Evolutionary conservation across 1,140 invertebrate genomes (phyloP).

Genomic region (Liolophura sinensis): DNA sequence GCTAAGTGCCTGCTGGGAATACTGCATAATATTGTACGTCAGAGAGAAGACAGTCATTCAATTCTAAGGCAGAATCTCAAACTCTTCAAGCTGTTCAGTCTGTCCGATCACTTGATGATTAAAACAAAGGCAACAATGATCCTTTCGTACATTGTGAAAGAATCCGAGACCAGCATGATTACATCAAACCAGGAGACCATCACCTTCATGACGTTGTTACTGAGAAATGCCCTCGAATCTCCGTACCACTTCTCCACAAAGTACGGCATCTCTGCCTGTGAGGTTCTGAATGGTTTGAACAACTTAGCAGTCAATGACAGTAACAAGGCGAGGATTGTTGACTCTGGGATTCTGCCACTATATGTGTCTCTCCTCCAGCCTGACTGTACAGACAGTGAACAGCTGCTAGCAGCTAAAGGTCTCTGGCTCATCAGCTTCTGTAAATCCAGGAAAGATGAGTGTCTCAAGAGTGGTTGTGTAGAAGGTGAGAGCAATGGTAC

Average conservation of each 20-base stretch:
- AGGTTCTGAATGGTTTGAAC: slow-evolving; percentile 42
- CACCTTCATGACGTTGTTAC: slow-evolving; percentile 36
- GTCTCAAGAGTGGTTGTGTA: slow-evolving; percentile 10
- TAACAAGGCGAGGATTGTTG: slow-evolving; percentile 43
- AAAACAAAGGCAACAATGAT: slow-evolving; percentile 42
- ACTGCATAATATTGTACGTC: slow-evolving; percentile 31
- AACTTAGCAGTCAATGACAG: slow-evolving; percentile 45
- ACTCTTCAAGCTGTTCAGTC: slow-evolving; percentile 24
- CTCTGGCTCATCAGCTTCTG: slow-evolving; percentile 38
- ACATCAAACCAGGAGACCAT: slow-evolving; percentile 35
- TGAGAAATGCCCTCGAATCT: slow-evolving; percentile 33
- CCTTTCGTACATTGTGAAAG: slow-evolving; percentile 40
- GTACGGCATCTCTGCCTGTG: slow-evolving; percentile 42
- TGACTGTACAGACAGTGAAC: slow-evolving; percentile 25
- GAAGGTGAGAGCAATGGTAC: slow-evolving; percentile 8
- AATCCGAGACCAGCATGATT: slow-evolving; percentile 39
- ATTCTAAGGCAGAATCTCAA: slow-evolving; percentile 19
- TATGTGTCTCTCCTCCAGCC: slow-evolving; percentile 29
- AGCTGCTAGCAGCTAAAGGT: slow-evolving; percentile 31
- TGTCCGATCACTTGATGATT: slow-evolving; percentile 28
- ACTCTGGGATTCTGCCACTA: slow-evolving; percentile 30
- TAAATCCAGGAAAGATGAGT: slow-evolving; percentile 12
- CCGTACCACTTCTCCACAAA: slow-evolving; percentile 34
- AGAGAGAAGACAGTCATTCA: slow-evolving; percentile 23
- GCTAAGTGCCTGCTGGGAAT: slow-evolving; percentile 36